Evolutionary conservation across 2,888 invertebrate species (phyloP).

Genomic region (Cartodere bifasciata): DNA sequence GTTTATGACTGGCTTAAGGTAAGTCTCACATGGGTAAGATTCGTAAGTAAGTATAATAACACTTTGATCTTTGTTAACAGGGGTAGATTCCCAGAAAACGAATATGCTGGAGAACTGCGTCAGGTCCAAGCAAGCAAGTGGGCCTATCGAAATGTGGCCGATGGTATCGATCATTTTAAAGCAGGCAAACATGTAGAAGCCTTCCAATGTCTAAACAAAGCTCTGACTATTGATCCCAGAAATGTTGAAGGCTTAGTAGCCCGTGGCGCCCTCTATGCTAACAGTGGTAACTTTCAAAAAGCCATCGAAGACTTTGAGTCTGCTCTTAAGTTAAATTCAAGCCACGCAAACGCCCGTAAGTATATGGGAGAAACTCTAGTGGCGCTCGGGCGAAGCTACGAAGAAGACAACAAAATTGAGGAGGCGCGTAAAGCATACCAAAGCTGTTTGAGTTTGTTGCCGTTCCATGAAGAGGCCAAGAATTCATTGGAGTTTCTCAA

Average conservation of each 20-base stretch:
- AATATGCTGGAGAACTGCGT: conserved; percentile 73
- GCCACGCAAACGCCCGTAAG: conserved; percentile 85
- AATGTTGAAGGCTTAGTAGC: conserved; percentile 90
- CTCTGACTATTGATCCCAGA: conserved; percentile 78
- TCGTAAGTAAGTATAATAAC: neutral
- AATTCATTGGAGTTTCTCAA: conserved; percentile 72
- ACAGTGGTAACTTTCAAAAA: conserved; percentile 84
- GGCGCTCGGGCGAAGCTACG: conserved; percentile 77
- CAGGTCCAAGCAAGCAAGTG: conserved; percentile 86
- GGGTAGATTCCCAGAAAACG: conserved; percentile 62
- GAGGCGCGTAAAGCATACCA: conserved; percentile 77
- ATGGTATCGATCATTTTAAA: conserved; percentile 91
- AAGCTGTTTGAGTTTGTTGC: conserved; percentile 70
- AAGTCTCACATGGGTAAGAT: conserved; percentile 23
- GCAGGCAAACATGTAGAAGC: conserved; percentile 87
- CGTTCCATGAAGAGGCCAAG: conserved; percentile 78
- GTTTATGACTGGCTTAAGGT: conserved; percentile 59
- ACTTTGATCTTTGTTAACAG: conserved; percentile 34
- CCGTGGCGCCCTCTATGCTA: conserved; percentile 83
- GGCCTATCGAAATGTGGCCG: conserved; percentile 86
- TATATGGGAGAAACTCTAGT: conserved; percentile 89
- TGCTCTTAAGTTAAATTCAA: conserved; percentile 76
- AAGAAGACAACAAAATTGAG: conserved; percentile 73
- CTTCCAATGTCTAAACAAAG: conserved; percentile 87
- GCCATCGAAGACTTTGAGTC: conserved; percentile 92